Evolutionary conservation across 2,888 invertebrate genomes (phyloP).

Genomic region (Xestobium rufovillosum): DNA sequence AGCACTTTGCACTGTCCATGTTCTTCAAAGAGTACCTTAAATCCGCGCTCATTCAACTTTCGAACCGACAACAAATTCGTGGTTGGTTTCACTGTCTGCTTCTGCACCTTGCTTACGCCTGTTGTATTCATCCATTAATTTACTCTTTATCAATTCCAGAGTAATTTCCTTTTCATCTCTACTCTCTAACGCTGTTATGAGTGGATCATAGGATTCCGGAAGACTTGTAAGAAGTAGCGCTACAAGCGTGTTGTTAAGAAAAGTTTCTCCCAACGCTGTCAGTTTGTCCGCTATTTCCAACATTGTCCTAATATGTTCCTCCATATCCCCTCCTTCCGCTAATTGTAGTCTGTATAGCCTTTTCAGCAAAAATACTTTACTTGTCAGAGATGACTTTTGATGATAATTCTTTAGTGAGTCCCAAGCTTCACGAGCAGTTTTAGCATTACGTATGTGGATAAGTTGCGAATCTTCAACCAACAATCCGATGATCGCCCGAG

Average conservation of each 20-base stretch:
- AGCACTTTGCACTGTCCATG: conserved; percentile 2
- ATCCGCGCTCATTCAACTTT: background rate
- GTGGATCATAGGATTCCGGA: background rate
- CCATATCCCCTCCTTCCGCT: conserved; percentile 17
- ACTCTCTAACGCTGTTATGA: conserved; percentile 3
- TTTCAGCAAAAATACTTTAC: conserved; percentile 15
- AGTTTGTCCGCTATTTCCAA: background rate
- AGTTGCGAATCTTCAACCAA: conserved; percentile 15
- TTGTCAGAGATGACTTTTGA: conserved; percentile 17
- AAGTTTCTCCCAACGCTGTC: conserved; percentile 2
- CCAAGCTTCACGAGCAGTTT: conserved; percentile 11
- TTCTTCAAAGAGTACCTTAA: conserved; percentile 5
- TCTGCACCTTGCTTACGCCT: background rate
- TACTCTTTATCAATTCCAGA: background rate
- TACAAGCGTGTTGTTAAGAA: background rate
- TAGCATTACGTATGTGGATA: conserved; percentile 11
- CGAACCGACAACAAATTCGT: conserved; percentile 8
- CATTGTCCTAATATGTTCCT: no score
- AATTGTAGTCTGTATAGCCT: conserved; percentile 16
- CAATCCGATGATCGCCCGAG: conserved; percentile 13
- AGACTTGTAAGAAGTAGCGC: background rate
- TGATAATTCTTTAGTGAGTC: conserved; percentile 11
- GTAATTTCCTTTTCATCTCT: background rate
- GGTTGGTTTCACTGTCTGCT: no score
- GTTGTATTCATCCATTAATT: conserved; percentile 2